Conservation (phyloP, 2,113 vertebrate genomes). For the Catagonus wagneri region DNA sequence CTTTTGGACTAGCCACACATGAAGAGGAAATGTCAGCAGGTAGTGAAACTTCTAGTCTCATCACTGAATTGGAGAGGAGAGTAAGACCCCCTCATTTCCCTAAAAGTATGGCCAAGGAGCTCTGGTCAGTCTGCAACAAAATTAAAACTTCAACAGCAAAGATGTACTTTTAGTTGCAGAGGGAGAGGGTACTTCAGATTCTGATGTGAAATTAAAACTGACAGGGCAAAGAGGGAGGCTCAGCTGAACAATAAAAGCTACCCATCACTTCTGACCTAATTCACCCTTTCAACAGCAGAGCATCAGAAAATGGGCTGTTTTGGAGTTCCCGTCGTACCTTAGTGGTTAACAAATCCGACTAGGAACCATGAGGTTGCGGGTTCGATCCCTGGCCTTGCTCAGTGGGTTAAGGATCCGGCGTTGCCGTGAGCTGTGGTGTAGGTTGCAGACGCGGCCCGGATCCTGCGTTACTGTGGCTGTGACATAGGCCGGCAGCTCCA, state of each 20-base stretch:
- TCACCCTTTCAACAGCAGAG: slow-evolving; percentile 17
- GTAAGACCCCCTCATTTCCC: neutral
- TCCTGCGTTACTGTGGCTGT: too few relatives aligned
- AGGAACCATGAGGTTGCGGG: too few relatives aligned
- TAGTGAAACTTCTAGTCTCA: neutral
- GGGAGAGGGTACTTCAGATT: neutral
- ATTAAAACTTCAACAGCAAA: neutral
- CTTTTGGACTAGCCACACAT: slow-evolving; percentile 1
- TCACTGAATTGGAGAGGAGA: neutral
- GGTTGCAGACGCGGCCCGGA: too few relatives aligned
- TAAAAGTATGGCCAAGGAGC: neutral
- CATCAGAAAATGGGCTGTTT: slow-evolving; percentile 29
- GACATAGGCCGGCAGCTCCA: too few relatives aligned
- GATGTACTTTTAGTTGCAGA: neutral
- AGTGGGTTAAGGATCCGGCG: too few relatives aligned
- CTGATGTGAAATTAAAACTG: neutral
- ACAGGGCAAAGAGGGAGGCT: neutral
- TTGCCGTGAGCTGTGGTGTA: too few relatives aligned
- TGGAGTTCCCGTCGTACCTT: too few relatives aligned
- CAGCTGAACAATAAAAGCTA: neutral
- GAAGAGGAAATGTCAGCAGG: neutral
- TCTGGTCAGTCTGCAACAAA: neutral
- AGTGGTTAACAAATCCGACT: too few relatives aligned
- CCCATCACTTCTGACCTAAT: slow-evolving; percentile 15
- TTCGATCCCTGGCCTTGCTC: too few relatives aligned